Base-by-base conservation (phyloP, 2,113 vertebrate genomes). In the Gnathonemus echidnorhynchus region DNA sequence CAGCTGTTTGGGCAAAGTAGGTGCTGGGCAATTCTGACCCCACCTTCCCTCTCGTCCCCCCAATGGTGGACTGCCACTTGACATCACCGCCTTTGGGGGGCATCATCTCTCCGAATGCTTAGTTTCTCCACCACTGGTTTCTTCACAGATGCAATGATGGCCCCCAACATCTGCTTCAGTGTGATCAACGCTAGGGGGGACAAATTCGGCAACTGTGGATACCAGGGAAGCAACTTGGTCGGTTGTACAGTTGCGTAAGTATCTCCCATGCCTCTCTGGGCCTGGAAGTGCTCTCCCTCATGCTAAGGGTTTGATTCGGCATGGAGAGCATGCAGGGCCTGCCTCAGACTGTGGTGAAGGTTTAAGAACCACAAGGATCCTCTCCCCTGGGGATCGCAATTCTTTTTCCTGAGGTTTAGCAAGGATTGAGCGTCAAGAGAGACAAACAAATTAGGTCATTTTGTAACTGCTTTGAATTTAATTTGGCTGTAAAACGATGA, bases 141-240 rank as follows among this genome's bases (percentile, higher is more conserved):
- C 58, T 91, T 17, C 19, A n/a, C 91, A 98, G 97, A 88, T 86
- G 96, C 97, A 89, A 93, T 0, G 13, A 97, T 96, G 94, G 97
- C 97, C 77, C 92, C 93, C 9, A 94, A 97, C 86, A 2, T 91
- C 66, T 98, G 97, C 92, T 98, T 96, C 89, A 0, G 88, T 48
- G 10, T 45, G 88, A 92, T 95, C 50, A 98, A 98, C 90, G 92
- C 87, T 0, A 89, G 88, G 31, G 97, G 97, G 88, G 91, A 95
- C 77, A 2, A 3, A 3, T 97, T 96, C 94, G 97, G 97, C 46
- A 98, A 98, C 92, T 98, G 97, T 92, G 97, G 97, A 80, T 92
- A 89, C 89, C 6, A 21, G 4, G 92, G 92, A 1, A 84, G 2
- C 42, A 48, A 0, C 42, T 24, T 46, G 13, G 17, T 58, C 87